Evolutionary conservation across 2,113 vertebrate genomes (phyloP).

Genomic region (Gallinago jamesoni): DNA sequence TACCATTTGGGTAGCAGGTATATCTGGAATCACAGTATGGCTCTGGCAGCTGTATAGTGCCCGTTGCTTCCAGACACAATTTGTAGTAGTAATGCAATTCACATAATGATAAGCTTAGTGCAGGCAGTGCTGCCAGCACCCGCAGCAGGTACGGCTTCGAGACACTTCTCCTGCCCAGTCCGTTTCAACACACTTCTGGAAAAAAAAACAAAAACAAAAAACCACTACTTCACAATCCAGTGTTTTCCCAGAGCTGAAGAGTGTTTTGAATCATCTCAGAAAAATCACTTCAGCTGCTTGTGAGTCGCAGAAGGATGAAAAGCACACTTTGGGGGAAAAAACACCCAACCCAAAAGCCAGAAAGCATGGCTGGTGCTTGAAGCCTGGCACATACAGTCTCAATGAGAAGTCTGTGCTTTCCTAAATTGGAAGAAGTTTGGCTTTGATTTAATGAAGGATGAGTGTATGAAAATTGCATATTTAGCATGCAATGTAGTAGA

Average conservation of each 20-base stretch:
- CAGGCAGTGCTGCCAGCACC: background rate
- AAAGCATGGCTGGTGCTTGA: background rate
- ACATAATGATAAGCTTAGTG: background rate
- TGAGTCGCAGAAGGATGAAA: background rate
- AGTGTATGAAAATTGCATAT: background rate
- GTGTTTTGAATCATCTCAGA: background rate
- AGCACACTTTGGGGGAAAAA: background rate
- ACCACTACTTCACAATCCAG: background rate
- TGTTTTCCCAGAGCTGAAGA: background rate
- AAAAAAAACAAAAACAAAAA: background rate
- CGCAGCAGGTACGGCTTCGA: background rate
- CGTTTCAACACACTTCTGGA: background rate
- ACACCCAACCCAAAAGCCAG: background rate
- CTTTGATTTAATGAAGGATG: conserved; percentile 42
- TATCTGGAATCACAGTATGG: background rate
- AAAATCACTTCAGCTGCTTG: conserved; percentile 1
- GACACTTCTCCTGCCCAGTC: background rate
- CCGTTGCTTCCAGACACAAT: background rate
- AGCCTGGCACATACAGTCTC: background rate
- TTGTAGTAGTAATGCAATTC: background rate
- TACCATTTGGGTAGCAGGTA: background rate
- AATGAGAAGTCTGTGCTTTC: background rate
- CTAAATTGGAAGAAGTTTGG: conserved; percentile 20
- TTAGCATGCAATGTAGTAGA: conserved; percentile 15
- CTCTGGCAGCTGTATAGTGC: background rate